Percentiles rank a stretch among this genome's conserved stretches.
Conservation (phyloP, 2,888 invertebrate genomes). For the Tromatobia lineatoria region DNA sequence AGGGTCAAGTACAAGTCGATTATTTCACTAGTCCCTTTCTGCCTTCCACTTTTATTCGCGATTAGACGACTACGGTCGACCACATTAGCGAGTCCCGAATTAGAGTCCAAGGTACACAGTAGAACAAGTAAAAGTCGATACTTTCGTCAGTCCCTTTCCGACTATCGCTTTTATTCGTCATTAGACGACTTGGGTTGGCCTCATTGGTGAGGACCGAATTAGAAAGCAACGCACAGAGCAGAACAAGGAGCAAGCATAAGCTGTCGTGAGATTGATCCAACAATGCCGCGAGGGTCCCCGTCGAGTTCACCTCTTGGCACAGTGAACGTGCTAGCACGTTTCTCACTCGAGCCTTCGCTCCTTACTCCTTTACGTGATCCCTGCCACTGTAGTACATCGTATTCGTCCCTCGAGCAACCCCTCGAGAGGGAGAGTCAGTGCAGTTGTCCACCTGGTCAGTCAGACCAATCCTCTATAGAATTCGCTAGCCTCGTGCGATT, state of each 20-base stretch:
- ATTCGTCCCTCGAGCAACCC: constrained; percentile 26
- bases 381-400: constrained; percentile 20
- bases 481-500: constrained; percentile 17
- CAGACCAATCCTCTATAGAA: constrained; percentile 39
- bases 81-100: not conserved
- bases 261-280: constrained; percentile 66
- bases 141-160: not conserved
- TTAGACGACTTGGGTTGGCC: constrained; percentile 42
- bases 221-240: constrained; percentile 6
- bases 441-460: constrained; percentile 36
- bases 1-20: no score
- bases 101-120: not conserved
- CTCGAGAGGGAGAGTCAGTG: constrained; percentile 27
- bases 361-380: constrained; percentile 21
- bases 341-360: constrained; percentile 47
- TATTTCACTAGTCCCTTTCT: not conserved
- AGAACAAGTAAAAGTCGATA: no score
- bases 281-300: constrained; percentile 46
- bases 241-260: constrained; percentile 37
- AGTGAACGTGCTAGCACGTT: constrained; percentile 57
- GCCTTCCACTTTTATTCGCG: not conserved
- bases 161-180: not conserved
- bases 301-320: constrained; percentile 50
- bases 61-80: not conserved
- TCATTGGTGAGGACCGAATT: constrained; percentile 56